These are phyloP conservation scores for Micoletzkya japonica DNA, from an alignment of 2,888 invertebrate species.

Conservation along the genomic window DNA sequence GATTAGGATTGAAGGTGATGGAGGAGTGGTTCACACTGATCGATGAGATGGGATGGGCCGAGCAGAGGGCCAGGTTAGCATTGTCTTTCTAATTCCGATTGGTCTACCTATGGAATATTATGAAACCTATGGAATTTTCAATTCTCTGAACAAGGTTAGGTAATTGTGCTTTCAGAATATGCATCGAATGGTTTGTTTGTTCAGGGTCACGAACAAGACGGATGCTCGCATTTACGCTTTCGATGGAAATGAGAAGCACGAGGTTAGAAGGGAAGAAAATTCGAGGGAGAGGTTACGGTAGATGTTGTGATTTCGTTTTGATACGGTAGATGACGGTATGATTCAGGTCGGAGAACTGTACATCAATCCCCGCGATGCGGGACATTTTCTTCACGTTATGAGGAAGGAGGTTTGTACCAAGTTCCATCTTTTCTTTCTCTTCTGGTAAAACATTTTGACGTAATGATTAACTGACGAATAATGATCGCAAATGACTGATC, in stretches of 20 bases:
- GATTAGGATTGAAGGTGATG: too few species aligned
- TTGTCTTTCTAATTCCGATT: background rate
- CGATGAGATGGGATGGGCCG: slow-evolving; percentile 54
- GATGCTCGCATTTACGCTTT: slow-evolving; percentile 50
- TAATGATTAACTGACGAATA: too few species aligned
- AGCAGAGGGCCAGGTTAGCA: slow-evolving; percentile 43
- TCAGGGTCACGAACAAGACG: slow-evolving; percentile 50
- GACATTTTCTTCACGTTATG: slow-evolving; percentile 58
- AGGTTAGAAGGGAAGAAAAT: slow-evolving; percentile 30
- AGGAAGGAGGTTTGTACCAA: slow-evolving; percentile 42
- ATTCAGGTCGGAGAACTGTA: slow-evolving; percentile 55
- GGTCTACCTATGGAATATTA: too few species aligned
- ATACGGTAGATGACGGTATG: background rate
- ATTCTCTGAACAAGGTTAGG: too few species aligned
- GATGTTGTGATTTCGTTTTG: background rate
- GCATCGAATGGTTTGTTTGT: slow-evolving; percentile 25
- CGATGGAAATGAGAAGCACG: slow-evolving; percentile 50
- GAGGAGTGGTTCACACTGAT: slow-evolving; percentile 53
- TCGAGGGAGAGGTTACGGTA: background rate
- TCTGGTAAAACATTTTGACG: background rate
- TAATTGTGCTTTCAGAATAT: too few species aligned
- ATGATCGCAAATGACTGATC: too few species aligned
- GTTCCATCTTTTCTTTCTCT: background rate
- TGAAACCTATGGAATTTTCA: too few species aligned
- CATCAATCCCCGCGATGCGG: slow-evolving; percentile 53